Evolutionary conservation across 2,888 invertebrate genomes (phyloP), one percentile per base, ranked within the genome.

Genomic region (Loripinus fragilis): DNA sequence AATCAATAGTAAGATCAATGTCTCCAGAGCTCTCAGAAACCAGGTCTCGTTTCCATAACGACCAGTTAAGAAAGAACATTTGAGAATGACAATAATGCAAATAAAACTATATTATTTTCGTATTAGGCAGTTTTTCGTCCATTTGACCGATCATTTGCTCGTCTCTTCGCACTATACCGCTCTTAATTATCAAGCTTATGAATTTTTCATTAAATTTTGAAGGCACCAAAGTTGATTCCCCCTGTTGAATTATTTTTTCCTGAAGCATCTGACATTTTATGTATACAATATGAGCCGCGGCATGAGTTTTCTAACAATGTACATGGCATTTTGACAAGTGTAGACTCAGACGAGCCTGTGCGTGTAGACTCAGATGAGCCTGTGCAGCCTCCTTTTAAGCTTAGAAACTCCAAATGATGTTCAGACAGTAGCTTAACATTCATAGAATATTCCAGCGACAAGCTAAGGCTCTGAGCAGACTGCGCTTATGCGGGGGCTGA

Each of bases 1-100:
- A 82, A 82, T 82, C 82, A 82, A 82, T 82, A 82, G 42, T 60
- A 66, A 65, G 65, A 76, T 70, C 45, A 42, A 64, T 52, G 60
- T 65, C 70, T 66, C 71, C 82, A 77, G 76, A 73, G 76, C 74
- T 74, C 78, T 82, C 71, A 77, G 77, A 79, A 77, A 82, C 76
- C 79, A 82, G 77, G 79, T 77, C 74, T 69, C 42, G 82, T 82
- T 72, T 52, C 82, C 77, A 68, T 77, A 74, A 77, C 67, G 76
- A 82, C 79, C 38, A 41, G 68, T 67, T 72, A 68, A 55, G 67
- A 68, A 74, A 48, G 67, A 72, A 69, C 74, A 76, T 66, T 71
- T 72, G 74, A 38, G 65, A 60, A 74, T 75, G 64, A 76, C 81
- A 73, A 74, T 74, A 81, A 78, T 81, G 81, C 81, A 81, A 81